Conservation (phyloP, 2,113 vertebrate species). For the Strix uralensis region DNA sequence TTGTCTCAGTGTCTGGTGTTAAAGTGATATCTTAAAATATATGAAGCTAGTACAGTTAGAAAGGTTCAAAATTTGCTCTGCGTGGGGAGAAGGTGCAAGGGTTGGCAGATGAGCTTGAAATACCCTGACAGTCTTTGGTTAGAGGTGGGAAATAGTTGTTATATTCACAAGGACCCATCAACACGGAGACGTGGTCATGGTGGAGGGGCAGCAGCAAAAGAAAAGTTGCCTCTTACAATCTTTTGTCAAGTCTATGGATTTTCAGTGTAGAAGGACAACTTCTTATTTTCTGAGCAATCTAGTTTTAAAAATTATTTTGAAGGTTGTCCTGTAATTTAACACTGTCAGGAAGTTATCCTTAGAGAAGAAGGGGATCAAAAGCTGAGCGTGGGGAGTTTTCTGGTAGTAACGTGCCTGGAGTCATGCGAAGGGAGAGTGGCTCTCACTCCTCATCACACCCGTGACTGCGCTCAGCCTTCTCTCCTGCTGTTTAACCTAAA, state of each 20-base stretch:
- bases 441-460: not conserved
- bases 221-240: not conserved
- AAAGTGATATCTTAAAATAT: not conserved
- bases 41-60: not conserved
- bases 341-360: not conserved
- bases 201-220: not conserved
- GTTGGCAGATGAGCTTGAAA: not conserved
- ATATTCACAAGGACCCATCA: not conserved
- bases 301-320: not conserved
- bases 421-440: fast-evolving
- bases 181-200: not conserved
- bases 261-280: not conserved
- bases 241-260: not conserved
- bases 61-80: not conserved
- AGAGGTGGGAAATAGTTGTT: not conserved
- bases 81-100: not conserved
- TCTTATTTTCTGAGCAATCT: not conserved
- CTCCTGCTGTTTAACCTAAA: slow-evolving; percentile 51
- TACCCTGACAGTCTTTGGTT: not conserved
- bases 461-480: not conserved
- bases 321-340: not conserved
- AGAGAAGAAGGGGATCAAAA: not conserved
- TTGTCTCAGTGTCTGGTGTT: not conserved
- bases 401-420: not conserved
- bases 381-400: not conserved